These are phyloP conservation scores for Cirrhinus mrigala DNA, from an alignment of 2,797 vertebrate species.

Conservation along the genomic window DNA sequence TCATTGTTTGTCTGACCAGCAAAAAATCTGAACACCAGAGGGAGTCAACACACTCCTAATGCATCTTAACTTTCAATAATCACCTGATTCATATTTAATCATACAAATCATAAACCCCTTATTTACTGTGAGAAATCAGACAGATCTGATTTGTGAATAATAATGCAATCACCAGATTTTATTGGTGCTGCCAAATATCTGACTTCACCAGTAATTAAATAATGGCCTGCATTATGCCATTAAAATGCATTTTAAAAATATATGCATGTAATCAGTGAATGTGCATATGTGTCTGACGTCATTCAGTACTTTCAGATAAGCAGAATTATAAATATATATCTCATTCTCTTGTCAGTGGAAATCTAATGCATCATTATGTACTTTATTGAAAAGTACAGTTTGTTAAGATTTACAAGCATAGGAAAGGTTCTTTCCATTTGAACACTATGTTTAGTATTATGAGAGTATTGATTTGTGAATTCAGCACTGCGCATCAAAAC, in stretches of 20 bases:
- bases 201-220: background rate
- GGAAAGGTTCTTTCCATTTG: background rate
- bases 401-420: background rate
- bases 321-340: background rate
- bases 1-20: background rate
- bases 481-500: background rate
- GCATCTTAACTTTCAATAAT: background rate
- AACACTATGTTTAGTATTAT: background rate
- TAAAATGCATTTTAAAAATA: background rate
- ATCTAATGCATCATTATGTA: background rate
- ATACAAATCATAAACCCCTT: background rate
- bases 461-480: background rate
- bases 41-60: background rate
- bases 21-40: conserved; percentile 5
- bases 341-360: background rate
- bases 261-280: background rate
- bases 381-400: background rate
- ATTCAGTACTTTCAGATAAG: background rate
- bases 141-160: background rate
- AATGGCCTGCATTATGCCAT: background rate
- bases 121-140: background rate
- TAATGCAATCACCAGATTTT: background rate
- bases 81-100: background rate
- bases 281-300: background rate
- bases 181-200: background rate